phyloP scores from a whole-genome alignment of 2,113 vertebrate genomes.

The Montifringilla adamsi region DNA sequence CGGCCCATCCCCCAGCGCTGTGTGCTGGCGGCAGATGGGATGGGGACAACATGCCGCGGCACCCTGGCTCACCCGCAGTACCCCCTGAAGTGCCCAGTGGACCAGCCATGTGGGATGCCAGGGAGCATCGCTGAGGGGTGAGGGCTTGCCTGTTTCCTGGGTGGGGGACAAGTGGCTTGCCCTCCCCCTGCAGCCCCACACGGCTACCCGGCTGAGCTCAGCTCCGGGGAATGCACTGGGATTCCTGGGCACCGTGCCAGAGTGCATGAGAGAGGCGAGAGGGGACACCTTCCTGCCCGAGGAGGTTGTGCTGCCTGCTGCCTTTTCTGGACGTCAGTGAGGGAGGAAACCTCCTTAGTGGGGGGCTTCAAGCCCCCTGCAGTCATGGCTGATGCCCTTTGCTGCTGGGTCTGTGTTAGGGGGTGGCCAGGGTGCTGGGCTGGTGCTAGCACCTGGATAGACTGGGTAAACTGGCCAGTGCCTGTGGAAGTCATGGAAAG shows the following conservation, averaged over 20 bases:
- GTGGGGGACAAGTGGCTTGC: not conserved
- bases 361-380: rapidly evolving
- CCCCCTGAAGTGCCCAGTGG: rapidly evolving
- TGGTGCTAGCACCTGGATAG: not conserved
- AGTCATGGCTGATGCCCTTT: not conserved
- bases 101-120: rapidly evolving
- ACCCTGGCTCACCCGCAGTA: rapidly evolving
- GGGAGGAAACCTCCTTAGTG: not conserved
- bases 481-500: not conserved
- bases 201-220: not conserved
- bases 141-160: not conserved
- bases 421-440: rapidly evolving
- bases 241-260: conserved; percentile 41
- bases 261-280: not conserved
- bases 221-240: conserved; percentile 9
- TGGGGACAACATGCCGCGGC: rapidly evolving
- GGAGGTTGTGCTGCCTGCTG: not conserved
- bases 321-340: rapidly evolving
- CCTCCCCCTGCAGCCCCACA: not conserved
- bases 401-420: not conserved
- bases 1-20: conserved; percentile 4
- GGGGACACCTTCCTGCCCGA: not conserved
- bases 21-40: not conserved
- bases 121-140: rapidly evolving
- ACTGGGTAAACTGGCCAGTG: not conserved